Base-by-base conservation (phyloP, 2,888 invertebrate species). In the Molorchus minor region DNA sequence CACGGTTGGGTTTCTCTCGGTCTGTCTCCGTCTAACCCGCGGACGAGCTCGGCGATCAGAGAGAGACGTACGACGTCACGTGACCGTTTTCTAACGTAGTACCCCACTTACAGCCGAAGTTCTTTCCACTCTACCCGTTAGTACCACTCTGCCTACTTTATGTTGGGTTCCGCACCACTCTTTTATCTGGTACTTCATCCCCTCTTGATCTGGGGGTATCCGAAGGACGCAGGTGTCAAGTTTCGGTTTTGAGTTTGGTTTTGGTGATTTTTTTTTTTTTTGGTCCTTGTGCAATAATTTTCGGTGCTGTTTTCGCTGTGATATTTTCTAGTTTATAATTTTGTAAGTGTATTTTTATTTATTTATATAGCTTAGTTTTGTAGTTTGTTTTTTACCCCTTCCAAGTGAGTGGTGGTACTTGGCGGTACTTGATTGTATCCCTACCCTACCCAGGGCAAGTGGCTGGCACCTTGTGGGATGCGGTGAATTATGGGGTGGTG, bases 151-250 rank as follows among this genome's bases (percentile, higher is more conserved):
- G 62, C 54, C 55, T 57, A 63, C 62, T 59, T 63, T 62, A 62
- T 62, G 65, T 66, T 51, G 46, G 61, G 55, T 59, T 59, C 65
- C 57, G 45, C 58, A 64, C 64, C 65, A 64, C 65, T 58, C 53
- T 56, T 67, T 61, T 58, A 49, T 62, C 61, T n/a, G 61, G 61
- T 41, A 38, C 36, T 61, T 67, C 77, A 75, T 75, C 78, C 79
- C 78, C 79, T 74, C 78, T 77, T 75, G 77, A 67, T 71, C 71
- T 67, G 76, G 78, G 75, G 78, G 78, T 75, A 76, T 66, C 68
- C 73, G 79, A 79, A 79, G 79, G 79, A 79, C 79, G 71, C 47
- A 44, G 43, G 61, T 72, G 75, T 76, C 74, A 75, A 71, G 70
- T 64, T 69, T 63, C 52, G 54, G 52, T 58, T 59, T 61, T 56